Percentiles rank a stretch among this genome's conserved stretches.
Conservation (phyloP, 1,140 invertebrate species). For the Xylocopa sonorina region DNA sequence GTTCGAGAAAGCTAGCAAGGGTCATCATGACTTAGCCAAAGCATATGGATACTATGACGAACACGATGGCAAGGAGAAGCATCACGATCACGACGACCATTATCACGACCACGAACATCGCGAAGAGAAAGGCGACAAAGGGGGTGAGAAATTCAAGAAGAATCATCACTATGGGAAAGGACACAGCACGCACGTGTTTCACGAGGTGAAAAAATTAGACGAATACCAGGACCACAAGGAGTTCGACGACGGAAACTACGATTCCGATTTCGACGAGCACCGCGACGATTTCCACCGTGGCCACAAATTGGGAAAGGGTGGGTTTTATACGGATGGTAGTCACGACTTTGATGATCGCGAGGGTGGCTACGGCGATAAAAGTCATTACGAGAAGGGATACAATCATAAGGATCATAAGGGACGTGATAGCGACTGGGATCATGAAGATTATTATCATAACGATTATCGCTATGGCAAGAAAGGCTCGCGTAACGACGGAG, state of each 20-base stretch:
- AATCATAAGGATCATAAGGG: slow-evolving; percentile 68
- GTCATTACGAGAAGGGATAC: slow-evolving; percentile 75
- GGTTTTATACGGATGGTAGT: slow-evolving; percentile 78
- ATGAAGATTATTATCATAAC: slow-evolving; percentile 73
- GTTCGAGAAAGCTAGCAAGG: slow-evolving; percentile 85
- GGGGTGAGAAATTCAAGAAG: slow-evolving; percentile 86
- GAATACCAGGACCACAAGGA: slow-evolving; percentile 88
- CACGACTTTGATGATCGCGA: slow-evolving; percentile 86
- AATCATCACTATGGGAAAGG: slow-evolving; percentile 86
- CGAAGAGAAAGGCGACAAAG: slow-evolving; percentile 84
- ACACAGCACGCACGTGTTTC: slow-evolving; percentile 85
- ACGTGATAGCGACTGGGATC: slow-evolving; percentile 67
- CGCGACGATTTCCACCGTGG: slow-evolving; percentile 89
- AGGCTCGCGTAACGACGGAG: slow-evolving; percentile 72
- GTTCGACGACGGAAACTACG: slow-evolving; percentile 90
- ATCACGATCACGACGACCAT: slow-evolving; percentile 86
- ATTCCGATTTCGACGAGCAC: slow-evolving; percentile 90
- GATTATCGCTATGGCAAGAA: slow-evolving; percentile 73
- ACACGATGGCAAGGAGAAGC: slow-evolving; percentile 85
- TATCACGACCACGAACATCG: slow-evolving; percentile 85
- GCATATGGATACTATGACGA: slow-evolving; percentile 85
- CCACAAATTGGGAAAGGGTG: slow-evolving; percentile 86
- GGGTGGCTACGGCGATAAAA: slow-evolving; percentile 85
- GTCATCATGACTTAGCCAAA: slow-evolving; percentile 83
- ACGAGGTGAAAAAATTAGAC: slow-evolving; percentile 87